These are phyloP conservation scores for Autographa pulchrina DNA, from an alignment of 2,888 invertebrate genomes.

Conservation along the genomic window DNA sequence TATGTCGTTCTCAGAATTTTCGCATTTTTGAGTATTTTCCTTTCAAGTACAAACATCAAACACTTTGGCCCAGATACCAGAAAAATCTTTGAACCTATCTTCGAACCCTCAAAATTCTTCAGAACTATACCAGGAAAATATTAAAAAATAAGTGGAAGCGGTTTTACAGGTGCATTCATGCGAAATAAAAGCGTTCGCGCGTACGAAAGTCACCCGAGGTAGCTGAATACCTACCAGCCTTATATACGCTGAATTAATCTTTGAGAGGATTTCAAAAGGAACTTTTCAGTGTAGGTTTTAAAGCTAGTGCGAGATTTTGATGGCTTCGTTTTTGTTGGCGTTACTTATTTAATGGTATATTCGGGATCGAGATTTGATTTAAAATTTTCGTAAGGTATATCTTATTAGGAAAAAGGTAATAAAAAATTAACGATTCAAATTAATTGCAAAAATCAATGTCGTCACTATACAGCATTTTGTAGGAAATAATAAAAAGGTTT, in stretches of 20 bases:
- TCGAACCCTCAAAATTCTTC: not conserved
- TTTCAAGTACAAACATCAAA: constrained; percentile 6
- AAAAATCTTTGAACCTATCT: constrained; percentile 22
- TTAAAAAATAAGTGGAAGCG: constrained; percentile 52
- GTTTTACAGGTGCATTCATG: constrained; percentile 58
- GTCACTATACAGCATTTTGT: too few species aligned
- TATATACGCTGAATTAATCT: constrained; percentile 66
- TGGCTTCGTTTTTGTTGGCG: constrained; percentile 1
- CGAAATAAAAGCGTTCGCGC: constrained; percentile 64
- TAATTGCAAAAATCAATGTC: too few species aligned
- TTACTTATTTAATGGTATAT: constrained; percentile 21
- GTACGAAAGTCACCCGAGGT: constrained; percentile 58
- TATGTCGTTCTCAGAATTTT: not conserved
- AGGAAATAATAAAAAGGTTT: too few species aligned
- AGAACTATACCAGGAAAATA: constrained; percentile 41
- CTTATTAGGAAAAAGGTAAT: too few species aligned
- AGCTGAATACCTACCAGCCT: constrained; percentile 58
- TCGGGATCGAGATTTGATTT: not conserved
- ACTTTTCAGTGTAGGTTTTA: constrained; percentile 49
- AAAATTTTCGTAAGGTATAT: too few species aligned
- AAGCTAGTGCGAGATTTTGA: constrained; percentile 36
- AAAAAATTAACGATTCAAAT: too few species aligned
- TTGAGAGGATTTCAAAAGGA: constrained; percentile 63
- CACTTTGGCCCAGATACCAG: constrained; percentile 8
- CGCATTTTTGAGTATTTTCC: not conserved